Conservation (phyloP, 2,113 vertebrate species). For the Grammomys dolichurus region DNA sequence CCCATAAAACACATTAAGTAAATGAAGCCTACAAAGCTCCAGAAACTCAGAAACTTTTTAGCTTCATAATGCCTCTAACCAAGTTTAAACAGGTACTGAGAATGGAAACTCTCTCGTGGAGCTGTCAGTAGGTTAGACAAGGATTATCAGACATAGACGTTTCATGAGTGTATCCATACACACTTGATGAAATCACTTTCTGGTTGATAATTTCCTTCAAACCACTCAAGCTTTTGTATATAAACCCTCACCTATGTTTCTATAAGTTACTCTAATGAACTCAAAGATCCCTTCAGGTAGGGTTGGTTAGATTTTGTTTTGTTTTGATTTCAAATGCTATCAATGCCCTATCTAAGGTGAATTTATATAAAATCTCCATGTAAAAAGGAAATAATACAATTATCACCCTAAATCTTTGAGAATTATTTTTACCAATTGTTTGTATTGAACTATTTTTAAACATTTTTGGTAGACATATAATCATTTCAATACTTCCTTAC, state of each 20-base stretch:
- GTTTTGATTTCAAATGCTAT: not conserved
- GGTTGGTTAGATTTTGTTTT: not conserved
- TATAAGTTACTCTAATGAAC: not conserved
- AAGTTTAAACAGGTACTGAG: not conserved
- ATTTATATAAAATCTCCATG: not conserved
- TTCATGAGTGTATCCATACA: not conserved
- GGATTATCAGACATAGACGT: not conserved
- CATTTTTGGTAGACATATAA: not conserved
- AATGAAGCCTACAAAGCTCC: not conserved
- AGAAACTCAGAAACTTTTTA: not conserved
- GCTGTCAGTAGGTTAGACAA: no score
- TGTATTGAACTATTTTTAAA: not conserved
- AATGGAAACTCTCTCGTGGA: not conserved
- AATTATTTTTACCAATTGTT: not conserved
- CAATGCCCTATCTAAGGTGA: not conserved
- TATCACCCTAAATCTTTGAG: not conserved
- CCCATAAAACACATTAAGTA: no score
- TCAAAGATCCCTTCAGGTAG: not conserved
- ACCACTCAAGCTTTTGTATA: not conserved
- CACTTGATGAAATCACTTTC: not conserved
- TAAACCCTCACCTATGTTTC: no score
- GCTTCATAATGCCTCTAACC: not conserved
- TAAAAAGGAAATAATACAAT: not conserved
- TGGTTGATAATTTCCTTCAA: not conserved
- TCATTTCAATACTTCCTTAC: not conserved